phyloP scores from a whole-genome alignment of 1,140 invertebrate genomes.

The Potamilus streckersoni region DNA sequence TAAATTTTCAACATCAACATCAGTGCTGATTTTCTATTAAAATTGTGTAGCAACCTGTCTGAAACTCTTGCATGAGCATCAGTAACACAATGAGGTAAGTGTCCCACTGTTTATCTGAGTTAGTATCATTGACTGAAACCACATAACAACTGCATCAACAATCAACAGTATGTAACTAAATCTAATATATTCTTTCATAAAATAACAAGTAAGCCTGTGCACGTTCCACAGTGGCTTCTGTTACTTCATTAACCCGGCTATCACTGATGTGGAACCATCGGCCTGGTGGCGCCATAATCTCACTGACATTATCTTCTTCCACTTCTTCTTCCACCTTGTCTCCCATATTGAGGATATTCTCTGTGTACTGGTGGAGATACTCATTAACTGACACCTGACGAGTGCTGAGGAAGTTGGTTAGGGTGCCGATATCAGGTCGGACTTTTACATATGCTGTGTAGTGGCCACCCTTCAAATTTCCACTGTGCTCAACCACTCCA shows the following conservation, averaged over 20 bases:
- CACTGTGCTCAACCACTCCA: slow-evolving; percentile 94
- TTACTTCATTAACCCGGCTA: slow-evolving; percentile 82
- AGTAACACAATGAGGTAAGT: too few species aligned
- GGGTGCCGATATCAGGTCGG: slow-evolving; percentile 55
- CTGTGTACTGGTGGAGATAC: slow-evolving; percentile 44
- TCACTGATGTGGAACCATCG: slow-evolving; percentile 96
- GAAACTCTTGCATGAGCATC: too few species aligned
- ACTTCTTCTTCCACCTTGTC: slow-evolving; percentile 30
- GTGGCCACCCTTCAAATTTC: slow-evolving; percentile 90
- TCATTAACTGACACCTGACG: slow-evolving; percentile 51
- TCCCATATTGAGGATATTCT: slow-evolving; percentile 30
- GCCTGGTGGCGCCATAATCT: slow-evolving; percentile 72
- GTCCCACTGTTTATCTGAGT: too few species aligned
- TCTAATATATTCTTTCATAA: slow-evolving; percentile 78
- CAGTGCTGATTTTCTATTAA: too few species aligned
- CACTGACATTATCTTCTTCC: slow-evolving; percentile 34
- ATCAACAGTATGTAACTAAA: background rate
- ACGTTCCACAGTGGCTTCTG: slow-evolving; percentile 83
- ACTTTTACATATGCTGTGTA: slow-evolving; percentile 90
- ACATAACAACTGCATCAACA: too few species aligned
- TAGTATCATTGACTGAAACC: too few species aligned
- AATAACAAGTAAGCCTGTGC: slow-evolving; percentile 97
- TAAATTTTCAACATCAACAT: too few species aligned
- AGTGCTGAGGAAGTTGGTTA: slow-evolving; percentile 58
- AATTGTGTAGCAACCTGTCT: too few species aligned